These are phyloP conservation scores for Prunella fulvescens DNA, from an alignment of 2,113 vertebrate species.

Conservation along the genomic window DNA sequence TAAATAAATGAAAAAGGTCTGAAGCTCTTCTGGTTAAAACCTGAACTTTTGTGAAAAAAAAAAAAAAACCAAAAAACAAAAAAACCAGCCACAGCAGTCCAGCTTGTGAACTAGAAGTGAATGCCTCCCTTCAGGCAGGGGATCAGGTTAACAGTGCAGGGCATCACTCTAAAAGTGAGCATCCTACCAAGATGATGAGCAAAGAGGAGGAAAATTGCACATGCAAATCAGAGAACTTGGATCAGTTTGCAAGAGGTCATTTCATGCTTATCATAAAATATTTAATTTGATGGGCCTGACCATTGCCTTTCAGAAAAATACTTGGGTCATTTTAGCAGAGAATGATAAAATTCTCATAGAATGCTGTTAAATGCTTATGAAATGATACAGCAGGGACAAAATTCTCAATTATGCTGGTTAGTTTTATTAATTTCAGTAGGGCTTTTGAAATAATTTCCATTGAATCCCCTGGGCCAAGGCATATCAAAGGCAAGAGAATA, in stretches of 20 bases:
- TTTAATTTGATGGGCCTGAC: not conserved
- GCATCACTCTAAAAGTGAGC: not conserved
- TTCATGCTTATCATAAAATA: not conserved
- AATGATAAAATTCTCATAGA: not conserved
- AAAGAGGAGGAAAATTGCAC: not conserved
- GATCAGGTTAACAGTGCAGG: not conserved
- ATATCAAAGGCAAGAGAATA: not conserved
- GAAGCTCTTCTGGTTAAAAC: not conserved
- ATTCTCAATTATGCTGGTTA: not conserved
- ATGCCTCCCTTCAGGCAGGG: not conserved
- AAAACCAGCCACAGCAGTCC: not conserved
- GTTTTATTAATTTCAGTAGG: conserved; percentile 33
- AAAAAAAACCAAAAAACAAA: not conserved
- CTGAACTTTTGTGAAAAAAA: not conserved
- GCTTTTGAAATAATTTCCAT: not conserved
- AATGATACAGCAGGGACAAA: not conserved
- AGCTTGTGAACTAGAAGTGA: not conserved
- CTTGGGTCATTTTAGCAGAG: not conserved
- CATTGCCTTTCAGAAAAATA: not conserved
- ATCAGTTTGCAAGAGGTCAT: not conserved
- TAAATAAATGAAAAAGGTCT: not conserved
- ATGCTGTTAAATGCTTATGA: not conserved
- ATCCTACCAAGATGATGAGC: accelerated
- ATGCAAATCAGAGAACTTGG: not conserved
- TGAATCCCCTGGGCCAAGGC: not conserved